Evolutionary conservation across 2,797 vertebrate species (phyloP).

Genomic region (Siniperca obscura): DNA sequence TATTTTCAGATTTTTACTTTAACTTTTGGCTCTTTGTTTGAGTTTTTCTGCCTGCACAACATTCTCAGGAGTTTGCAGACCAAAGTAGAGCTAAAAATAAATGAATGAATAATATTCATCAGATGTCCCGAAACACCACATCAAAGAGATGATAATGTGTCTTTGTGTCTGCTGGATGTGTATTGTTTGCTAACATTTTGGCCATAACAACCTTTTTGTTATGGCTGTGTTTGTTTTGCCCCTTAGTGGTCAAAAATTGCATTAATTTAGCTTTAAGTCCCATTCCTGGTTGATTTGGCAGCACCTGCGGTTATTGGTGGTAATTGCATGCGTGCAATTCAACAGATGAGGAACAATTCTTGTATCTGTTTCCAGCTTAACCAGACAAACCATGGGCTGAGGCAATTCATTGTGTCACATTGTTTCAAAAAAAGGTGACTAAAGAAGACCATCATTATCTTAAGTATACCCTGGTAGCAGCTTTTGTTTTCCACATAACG

Average conservation of each 20-base stretch:
- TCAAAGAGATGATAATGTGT: background rate
- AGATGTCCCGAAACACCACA: background rate
- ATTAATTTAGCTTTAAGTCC: background rate
- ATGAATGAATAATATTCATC: background rate
- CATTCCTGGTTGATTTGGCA: background rate
- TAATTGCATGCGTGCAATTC: background rate
- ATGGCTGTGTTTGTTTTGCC: background rate
- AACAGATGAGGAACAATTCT: background rate
- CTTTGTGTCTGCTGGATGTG: background rate
- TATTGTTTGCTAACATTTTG: background rate
- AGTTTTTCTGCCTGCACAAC: background rate
- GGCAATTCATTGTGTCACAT: background rate
- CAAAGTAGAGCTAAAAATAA: background rate
- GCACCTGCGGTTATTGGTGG: background rate
- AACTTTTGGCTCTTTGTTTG: background rate
- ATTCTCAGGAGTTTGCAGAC: background rate
- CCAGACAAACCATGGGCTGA: background rate
- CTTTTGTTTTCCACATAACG: conserved; percentile 1
- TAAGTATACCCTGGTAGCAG: background rate
- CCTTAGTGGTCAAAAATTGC: background rate
- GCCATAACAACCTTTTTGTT: background rate
- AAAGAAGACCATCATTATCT: conserved; percentile 4
- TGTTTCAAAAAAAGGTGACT: background rate
- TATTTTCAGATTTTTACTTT: background rate
- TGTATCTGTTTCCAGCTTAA: background rate